A percentile compares a stretch with the other conserved stretches of the same genome.
phyloP scores from a whole-genome alignment of 1,140 invertebrate species.

The Elymnias hypermnestra region DNA sequence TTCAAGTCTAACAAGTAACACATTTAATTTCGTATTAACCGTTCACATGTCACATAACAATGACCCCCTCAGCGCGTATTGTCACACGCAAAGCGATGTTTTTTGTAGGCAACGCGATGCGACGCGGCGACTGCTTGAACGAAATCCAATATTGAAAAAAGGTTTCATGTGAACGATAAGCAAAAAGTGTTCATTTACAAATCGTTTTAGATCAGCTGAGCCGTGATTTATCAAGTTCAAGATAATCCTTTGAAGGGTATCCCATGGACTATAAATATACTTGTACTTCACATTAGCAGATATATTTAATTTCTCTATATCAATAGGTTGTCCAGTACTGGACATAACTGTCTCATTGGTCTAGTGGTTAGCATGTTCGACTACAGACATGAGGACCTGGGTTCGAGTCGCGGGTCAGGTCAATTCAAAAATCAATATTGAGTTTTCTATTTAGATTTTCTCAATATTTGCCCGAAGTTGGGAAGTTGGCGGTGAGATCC shows the following conservation, averaged over 20 bases:
- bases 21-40: conserved; percentile 4
- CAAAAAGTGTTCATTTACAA: conserved; percentile 16
- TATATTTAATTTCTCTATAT: no score
- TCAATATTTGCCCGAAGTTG: no score
- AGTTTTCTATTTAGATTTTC: no score
- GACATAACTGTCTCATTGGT: no score
- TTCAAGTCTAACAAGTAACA: conserved; percentile 3
- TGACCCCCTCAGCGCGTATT: conserved; percentile 25
- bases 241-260: conserved; percentile 5
- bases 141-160: conserved; percentile 18
- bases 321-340: no score
- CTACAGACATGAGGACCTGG: no score
- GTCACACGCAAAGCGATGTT: conserved; percentile 30
- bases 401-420: no score
- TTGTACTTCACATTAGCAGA: no score
- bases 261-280: background rate
- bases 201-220: conserved; percentile 22
- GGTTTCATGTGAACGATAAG: conserved; percentile 20
- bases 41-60: conserved; percentile 14
- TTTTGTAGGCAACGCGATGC: conserved; percentile 16
- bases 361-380: no score
- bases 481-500: no score
- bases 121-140: conserved; percentile 8
- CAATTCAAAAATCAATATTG: no score
- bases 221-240: conserved; percentile 9